A percentile compares a stretch with the other conserved stretches of the same genome.
These are phyloP conservation scores for Amniataba percoides DNA, from an alignment of 2,797 vertebrate species.

Conservation along the genomic window DNA sequence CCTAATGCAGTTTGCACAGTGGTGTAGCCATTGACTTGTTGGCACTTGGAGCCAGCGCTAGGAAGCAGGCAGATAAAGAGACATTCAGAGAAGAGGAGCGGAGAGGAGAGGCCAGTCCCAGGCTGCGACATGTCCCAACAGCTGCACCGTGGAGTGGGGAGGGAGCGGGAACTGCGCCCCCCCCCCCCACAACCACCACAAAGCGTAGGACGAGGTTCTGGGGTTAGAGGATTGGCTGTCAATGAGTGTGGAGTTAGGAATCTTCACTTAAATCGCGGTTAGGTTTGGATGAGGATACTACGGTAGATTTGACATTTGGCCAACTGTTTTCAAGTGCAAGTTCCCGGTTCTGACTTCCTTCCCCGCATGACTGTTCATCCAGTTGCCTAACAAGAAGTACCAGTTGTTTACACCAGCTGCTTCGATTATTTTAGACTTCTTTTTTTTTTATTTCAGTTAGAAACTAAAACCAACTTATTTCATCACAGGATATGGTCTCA, in stretches of 20 bases:
- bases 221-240: conserved; percentile 15
- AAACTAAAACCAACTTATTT: conserved; percentile 36
- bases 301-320: conserved; percentile 22
- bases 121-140: conserved; percentile 79
- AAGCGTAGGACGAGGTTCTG: conserved; percentile 26
- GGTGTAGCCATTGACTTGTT: conserved; percentile 91
- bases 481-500: conserved; percentile 34
- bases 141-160: conserved; percentile 68
- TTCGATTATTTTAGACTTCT: conserved; percentile 30
- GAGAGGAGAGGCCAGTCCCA: conserved; percentile 81
- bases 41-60: conserved; percentile 89
- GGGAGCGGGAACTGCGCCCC: conserved; percentile 54
- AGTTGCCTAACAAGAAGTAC: conserved; percentile 52
- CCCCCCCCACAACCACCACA: no score
- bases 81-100: conserved; percentile 76
- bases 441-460: conserved; percentile 28
- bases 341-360: conserved; percentile 55
- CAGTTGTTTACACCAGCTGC: conserved; percentile 58
- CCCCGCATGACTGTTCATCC: conserved; percentile 43
- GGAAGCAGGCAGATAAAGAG: conserved; percentile 84
- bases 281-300: conserved; percentile 5
- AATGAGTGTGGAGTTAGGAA: not conserved
- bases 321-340: conserved; percentile 28
- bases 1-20: conserved; percentile 98
- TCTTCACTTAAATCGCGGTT: not conserved